Percentiles rank a stretch among this genome's conserved stretches.
phyloP scores from a whole-genome alignment of 2,113 vertebrate species.

The Pseudolaguvia tuberculata region DNA sequence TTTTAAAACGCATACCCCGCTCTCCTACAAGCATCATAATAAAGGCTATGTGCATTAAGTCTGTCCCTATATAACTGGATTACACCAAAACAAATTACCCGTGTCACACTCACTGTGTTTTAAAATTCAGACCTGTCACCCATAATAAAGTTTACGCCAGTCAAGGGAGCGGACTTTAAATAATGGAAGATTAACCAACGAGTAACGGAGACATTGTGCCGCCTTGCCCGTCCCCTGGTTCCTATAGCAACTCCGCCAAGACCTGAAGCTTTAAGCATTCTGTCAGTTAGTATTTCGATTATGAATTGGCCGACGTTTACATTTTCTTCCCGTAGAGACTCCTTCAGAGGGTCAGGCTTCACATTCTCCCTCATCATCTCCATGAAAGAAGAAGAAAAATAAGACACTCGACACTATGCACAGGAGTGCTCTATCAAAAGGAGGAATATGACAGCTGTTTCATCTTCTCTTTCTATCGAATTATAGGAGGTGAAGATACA shows the following conservation, averaged over 20 bases:
- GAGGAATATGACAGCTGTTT: slow-evolving; percentile 35
- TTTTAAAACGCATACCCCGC: slow-evolving; percentile 47
- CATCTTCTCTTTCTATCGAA: slow-evolving; percentile 43
- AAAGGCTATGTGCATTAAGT: slow-evolving; percentile 54
- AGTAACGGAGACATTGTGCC: slow-evolving; percentile 49
- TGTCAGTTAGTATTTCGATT: slow-evolving; percentile 55
- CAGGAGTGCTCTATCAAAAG: slow-evolving; percentile 40
- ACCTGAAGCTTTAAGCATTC: slow-evolving; percentile 52
- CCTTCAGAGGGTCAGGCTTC: slow-evolving; percentile 51
- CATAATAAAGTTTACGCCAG: slow-evolving; percentile 54
- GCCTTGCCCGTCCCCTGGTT: slow-evolving; percentile 50
- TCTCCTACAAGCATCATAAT: slow-evolving; percentile 53
- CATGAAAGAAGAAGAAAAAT: slow-evolving; percentile 59
- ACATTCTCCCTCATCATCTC: slow-evolving; percentile 47
- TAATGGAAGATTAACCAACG: slow-evolving; percentile 53
- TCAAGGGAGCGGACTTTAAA: slow-evolving; percentile 54
- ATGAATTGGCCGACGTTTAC: slow-evolving; percentile 61
- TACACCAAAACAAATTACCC: slow-evolving; percentile 61
- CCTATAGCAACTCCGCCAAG: slow-evolving; percentile 46
- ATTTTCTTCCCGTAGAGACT: slow-evolving; percentile 60
- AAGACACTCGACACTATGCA: slow-evolving; percentile 44
- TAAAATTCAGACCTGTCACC: slow-evolving; percentile 53
- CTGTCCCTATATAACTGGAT: slow-evolving; percentile 59
- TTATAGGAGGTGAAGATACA: slow-evolving; percentile 27
- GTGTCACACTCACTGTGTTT: slow-evolving; percentile 50